Percentiles rank a stretch among this genome's conserved stretches.
Conservation (phyloP, 2,797 vertebrate genomes). For the Acestrorhynchus altus region DNA sequence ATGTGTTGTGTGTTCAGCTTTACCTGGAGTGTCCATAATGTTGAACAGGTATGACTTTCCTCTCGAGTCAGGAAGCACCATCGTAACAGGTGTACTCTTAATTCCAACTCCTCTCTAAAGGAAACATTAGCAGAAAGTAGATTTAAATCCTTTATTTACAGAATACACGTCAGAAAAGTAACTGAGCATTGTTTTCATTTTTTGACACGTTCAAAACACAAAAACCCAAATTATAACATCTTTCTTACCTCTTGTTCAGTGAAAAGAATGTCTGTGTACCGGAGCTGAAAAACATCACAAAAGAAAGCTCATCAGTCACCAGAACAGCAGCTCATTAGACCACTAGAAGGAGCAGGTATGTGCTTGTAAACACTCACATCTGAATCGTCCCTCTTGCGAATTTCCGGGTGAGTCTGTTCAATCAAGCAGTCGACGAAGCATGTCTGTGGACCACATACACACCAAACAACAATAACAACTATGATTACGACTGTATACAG, state of each 20-base stretch:
- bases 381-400: constrained; percentile 92
- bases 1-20: not conserved
- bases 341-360: not conserved
- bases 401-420: constrained; percentile 97
- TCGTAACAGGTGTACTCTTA: constrained; percentile 96
- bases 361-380: constrained; percentile 85
- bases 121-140: not conserved
- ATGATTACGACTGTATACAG: too few relatives aligned
- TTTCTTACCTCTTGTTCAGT: constrained; percentile 96
- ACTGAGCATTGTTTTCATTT: not conserved
- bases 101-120: constrained; percentile 96
- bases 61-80: constrained; percentile 96
- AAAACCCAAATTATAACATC: not conserved
- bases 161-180: not conserved
- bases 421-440: constrained; percentile 98
- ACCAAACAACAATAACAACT: constrained; percentile 25
- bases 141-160: too few relatives aligned
- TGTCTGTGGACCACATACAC: constrained; percentile 79
- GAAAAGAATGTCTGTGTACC: constrained; percentile 98
- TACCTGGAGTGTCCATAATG: constrained; percentile 98
- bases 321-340: not conserved
- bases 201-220: not conserved
- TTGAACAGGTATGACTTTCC: constrained; percentile 99
- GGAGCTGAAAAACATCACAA: constrained; percentile 79
- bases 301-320: constrained; percentile 10